A percentile compares a stretch with the other conserved stretches of the same genome.
These are phyloP conservation scores for Zaprionus davidi DNA, from an alignment of 1,140 invertebrate genomes.

Conservation along the genomic window DNA sequence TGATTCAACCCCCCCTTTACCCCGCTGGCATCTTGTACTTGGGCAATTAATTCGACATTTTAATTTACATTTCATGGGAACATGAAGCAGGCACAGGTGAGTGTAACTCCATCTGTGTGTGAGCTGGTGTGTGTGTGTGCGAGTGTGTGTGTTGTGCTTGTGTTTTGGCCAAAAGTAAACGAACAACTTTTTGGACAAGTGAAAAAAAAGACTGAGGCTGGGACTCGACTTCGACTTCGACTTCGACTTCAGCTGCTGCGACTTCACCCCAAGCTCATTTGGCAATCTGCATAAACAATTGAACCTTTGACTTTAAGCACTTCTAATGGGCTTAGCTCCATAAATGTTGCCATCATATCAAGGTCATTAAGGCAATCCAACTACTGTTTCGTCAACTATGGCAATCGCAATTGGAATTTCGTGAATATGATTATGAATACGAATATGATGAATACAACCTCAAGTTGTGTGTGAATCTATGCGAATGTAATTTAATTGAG, in stretches of 20 bases:
- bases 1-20: too few species aligned
- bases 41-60: conserved; percentile 77
- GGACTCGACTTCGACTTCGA: background rate
- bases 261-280: background rate
- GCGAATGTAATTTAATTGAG: too few species aligned
- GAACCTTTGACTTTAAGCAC: conserved; percentile 22
- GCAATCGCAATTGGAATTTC: too few species aligned
- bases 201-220: conserved; percentile 8
- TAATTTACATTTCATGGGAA: conserved; percentile 77
- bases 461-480: too few species aligned
- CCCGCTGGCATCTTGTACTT: conserved; percentile 44
- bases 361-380: conserved; percentile 11
- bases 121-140: background rate
- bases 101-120: conserved; percentile 15
- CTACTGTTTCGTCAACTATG: background rate
- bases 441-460: too few species aligned
- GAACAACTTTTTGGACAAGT: conserved; percentile 50
- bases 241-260: conserved; percentile 1
- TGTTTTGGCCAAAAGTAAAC: conserved; percentile 37
- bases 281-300: conserved; percentile 32
- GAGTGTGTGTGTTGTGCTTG: conserved; percentile 2
- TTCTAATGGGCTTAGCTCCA: conserved; percentile 21
- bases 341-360: conserved; percentile 25
- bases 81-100: conserved; percentile 44
- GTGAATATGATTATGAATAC: too few species aligned